phyloP scores from a whole-genome alignment of 2,888 invertebrate species.

The Chironomus riparius region DNA sequence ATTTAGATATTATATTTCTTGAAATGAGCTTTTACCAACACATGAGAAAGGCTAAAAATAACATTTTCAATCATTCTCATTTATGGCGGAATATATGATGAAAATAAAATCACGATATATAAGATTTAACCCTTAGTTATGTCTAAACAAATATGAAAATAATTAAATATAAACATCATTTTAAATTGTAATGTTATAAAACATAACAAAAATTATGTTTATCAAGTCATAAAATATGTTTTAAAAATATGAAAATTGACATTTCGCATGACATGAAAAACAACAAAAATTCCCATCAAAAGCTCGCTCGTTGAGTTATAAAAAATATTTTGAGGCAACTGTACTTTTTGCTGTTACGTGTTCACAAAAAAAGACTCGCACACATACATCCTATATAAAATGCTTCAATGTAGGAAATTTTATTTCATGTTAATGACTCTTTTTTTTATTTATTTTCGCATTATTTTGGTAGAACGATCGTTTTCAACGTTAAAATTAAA shows the following conservation, averaged over 20 bases:
- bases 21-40: conserved; percentile 11
- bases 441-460: conserved; percentile 13
- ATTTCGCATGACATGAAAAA: conserved; percentile 16
- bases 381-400: conserved; percentile 23
- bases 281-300: conserved; percentile 26
- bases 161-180: not conserved
- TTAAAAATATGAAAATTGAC: conserved; percentile 6
- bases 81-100: not conserved
- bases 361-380: conserved; percentile 18
- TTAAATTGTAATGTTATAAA: not conserved
- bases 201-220: not conserved
- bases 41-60: conserved; percentile 16
- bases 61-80: conserved; percentile 21
- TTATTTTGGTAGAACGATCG: not conserved
- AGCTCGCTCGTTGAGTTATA: not conserved
- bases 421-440: conserved; percentile 13
- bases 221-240: not conserved
- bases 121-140: not conserved
- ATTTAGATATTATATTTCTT: conserved; percentile 11
- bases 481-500: not conserved
- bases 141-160: not conserved
- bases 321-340: conserved; percentile 18
- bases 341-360: conserved; percentile 25
- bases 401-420: conserved; percentile 25
- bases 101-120: not conserved